Evolutionary conservation across 2,113 vertebrate species (phyloP).

Genomic region (Sprattus sprattus): DNA sequence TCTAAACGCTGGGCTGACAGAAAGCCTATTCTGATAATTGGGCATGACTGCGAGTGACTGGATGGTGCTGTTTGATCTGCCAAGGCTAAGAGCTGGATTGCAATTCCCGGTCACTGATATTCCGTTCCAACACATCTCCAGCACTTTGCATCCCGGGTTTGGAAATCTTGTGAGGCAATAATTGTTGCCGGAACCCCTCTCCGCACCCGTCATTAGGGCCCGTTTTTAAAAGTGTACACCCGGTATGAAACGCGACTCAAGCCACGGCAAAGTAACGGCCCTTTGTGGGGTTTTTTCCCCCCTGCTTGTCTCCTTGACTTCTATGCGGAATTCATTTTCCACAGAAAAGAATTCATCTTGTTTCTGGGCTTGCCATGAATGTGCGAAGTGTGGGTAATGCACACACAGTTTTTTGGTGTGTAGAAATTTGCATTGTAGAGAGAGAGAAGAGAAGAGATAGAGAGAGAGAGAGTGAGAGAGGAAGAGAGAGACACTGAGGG

Average conservation of each 20-base stretch:
- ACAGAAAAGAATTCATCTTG: conserved; percentile 64
- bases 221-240: not conserved
- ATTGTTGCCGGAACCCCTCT: not conserved
- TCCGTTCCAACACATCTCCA: not conserved
- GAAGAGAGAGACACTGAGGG: not conserved
- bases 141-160: not conserved
- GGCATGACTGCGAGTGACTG: conserved; percentile 43
- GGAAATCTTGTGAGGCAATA: not conserved
- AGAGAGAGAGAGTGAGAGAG: not conserved
- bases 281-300: conserved; percentile 43
- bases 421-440: conserved; percentile 73
- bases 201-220: not conserved
- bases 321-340: conserved; percentile 40
- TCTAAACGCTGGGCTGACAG: conserved; percentile 50
- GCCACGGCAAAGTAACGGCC: conserved; percentile 64
- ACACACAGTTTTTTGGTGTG: conserved; percentile 64
- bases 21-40: conserved; percentile 53
- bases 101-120: conserved; percentile 21
- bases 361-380: conserved; percentile 57
- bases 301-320: conserved; percentile 32
- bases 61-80: conserved; percentile 42
- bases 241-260: conserved; percentile 50
- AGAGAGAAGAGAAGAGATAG: not conserved
- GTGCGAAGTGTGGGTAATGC: conserved; percentile 65
- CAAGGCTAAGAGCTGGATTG: conserved; percentile 33